phyloP scores from a whole-genome alignment of 2,113 vertebrate genomes.

The Lagenorhynchus albirostris region DNA sequence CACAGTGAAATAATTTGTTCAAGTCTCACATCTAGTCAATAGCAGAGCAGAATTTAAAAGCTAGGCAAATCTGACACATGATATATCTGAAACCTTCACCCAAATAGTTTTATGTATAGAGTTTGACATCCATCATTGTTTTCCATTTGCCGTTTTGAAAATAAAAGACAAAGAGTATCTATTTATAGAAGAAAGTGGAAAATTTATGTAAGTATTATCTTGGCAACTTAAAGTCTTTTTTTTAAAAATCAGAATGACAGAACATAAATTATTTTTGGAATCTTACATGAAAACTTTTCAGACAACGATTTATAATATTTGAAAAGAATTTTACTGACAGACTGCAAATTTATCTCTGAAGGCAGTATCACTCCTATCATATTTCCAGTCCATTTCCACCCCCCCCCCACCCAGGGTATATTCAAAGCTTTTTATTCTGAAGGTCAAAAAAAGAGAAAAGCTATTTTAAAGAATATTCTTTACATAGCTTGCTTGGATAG shows the following conservation, averaged over 20 bases:
- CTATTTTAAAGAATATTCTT: not conserved
- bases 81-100: not conserved
- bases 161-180: not conserved
- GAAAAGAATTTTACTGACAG: not conserved
- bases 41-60: not conserved
- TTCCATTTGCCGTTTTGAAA: not conserved
- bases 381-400: not conserved
- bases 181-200: not conserved
- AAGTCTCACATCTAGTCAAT: not conserved
- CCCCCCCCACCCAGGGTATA: not conserved
- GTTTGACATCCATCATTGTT: not conserved
- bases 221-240: not conserved
- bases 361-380: not conserved
- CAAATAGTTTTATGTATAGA: not conserved
- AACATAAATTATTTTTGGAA: not conserved
- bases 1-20: not conserved
- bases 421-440: constrained; percentile 29
- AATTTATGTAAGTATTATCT: not conserved
- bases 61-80: not conserved
- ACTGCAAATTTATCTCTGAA: constrained; percentile 23
- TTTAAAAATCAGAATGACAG: not conserved
- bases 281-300: not conserved
- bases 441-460: constrained; percentile 26
- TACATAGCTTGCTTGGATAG: not conserved
- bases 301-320: not conserved